Base-by-base conservation (phyloP, 2,113 vertebrate species). In the Oncorhynchus clarkii region DNA sequence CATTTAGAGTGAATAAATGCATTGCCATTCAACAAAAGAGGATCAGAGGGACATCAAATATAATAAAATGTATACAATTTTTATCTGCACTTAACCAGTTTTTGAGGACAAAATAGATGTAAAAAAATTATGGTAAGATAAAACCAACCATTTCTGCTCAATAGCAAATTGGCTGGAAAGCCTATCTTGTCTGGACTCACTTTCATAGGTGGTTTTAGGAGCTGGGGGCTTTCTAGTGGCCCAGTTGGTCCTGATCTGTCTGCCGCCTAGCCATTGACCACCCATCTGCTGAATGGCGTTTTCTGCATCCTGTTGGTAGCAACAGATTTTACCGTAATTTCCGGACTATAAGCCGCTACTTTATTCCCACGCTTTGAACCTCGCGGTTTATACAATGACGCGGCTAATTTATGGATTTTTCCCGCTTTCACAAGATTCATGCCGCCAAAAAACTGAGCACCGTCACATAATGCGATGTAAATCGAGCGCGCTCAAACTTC, bases 241-340 rank as follows among this genome's bases (percentile, higher is more conserved):
- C 97, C 98, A 99, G 92, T 99, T 99, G 59, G 98, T 99, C 89
- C 98, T 93, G 92, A 99, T 99, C 92, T 98, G 98, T 89, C 98
- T 93, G 69, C 97, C 98, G 39, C 98, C 97, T 69, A 99, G 95
- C 98, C 98, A 99, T 90, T 99, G 98, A 1, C 98, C 97, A 1
- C 96, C 97, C 97, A 99, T 99, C 93, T 99, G 97, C 87, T 98
- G 96, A 89, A 99, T 99, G 69, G 98, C 97, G 0, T 97, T 98
- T 91, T 99, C 97, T 0, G 97, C 98, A 57, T 99, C 98, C 97
- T 99, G 77, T 57, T 1, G 62, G 39, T 3, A 77, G 82, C 1
- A 5, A 70, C 7, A 74, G 45, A 72, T 2, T 48, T 45, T 27
- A 27, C 27, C 27, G 3, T 27, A 27, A 27, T 27, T 27, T 27